Evolutionary conservation across 2,888 invertebrate species (phyloP).

Genomic region (Ormyrus thymus): DNA sequence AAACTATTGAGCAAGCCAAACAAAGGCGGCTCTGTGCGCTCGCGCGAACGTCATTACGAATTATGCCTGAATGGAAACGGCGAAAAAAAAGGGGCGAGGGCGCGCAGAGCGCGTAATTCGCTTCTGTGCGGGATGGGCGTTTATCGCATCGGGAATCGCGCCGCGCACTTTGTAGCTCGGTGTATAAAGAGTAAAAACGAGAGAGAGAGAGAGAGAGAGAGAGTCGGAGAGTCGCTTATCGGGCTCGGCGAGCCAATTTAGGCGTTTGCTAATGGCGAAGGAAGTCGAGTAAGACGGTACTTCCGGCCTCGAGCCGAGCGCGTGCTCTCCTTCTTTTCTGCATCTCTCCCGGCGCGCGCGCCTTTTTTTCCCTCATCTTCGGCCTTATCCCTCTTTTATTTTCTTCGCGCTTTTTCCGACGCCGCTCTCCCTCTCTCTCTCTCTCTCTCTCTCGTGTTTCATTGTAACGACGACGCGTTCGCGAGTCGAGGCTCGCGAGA

Average conservation of each 20-base stretch:
- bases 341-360: no score
- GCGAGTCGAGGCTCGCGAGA: no score
- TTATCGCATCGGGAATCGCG: constrained; percentile 32
- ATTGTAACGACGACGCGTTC: neutral
- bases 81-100: neutral
- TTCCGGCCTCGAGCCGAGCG: constrained; percentile 63
- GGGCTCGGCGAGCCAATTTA: constrained; percentile 63
- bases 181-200: constrained; percentile 41
- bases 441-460: neutral
- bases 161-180: constrained; percentile 34
- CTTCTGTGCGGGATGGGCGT: constrained; percentile 20
- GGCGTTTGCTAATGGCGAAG: constrained; percentile 65
- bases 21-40: no score
- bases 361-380: neutral
- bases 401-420: neutral
- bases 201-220: constrained; percentile 50
- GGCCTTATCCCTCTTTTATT: constrained; percentile 28
- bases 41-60: no score
- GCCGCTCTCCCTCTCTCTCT: neutral
- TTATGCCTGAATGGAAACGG: no score
- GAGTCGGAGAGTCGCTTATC: constrained; percentile 59
- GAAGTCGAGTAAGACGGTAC: constrained; percentile 65
- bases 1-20: no score
- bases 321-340: constrained; percentile 52
- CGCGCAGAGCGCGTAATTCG: constrained; percentile 16